Evolutionary conservation across 2,888 invertebrate genomes (phyloP).

Genomic region (Machimus rusticus): DNA sequence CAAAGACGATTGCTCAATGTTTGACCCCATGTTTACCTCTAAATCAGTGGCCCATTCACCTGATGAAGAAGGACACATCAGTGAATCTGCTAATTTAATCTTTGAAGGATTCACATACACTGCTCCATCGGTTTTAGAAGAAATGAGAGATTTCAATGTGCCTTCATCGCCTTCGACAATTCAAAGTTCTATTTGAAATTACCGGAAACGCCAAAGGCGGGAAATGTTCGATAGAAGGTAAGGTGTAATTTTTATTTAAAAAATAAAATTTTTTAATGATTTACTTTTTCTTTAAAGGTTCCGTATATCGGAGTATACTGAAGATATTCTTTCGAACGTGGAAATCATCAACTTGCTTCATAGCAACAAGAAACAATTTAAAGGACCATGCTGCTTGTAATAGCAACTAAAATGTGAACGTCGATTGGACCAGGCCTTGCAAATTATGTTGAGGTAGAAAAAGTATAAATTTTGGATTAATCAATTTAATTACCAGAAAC

Average conservation of each 20-base stretch:
- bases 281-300: neutral
- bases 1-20: conserved; percentile 46
- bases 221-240: neutral
- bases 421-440: neutral
- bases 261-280: neutral
- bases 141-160: neutral
- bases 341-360: neutral
- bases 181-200: neutral
- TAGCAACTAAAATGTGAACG: neutral
- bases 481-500: neutral
- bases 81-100: neutral
- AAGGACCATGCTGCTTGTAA: neutral
- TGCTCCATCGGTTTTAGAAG: neutral
- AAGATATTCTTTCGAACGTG: neutral
- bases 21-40: neutral
- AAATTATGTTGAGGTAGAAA: neutral
- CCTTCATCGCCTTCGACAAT: neutral
- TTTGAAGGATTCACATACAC: neutral
- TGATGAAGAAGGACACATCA: neutral
- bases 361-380: neutral
- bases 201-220: neutral
- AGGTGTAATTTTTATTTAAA: neutral
- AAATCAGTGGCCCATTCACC: neutral
- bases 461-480: too few species aligned
- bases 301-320: neutral